phyloP scores from a whole-genome alignment of 2,888 invertebrate genomes.

The Eulithis prunata region DNA sequence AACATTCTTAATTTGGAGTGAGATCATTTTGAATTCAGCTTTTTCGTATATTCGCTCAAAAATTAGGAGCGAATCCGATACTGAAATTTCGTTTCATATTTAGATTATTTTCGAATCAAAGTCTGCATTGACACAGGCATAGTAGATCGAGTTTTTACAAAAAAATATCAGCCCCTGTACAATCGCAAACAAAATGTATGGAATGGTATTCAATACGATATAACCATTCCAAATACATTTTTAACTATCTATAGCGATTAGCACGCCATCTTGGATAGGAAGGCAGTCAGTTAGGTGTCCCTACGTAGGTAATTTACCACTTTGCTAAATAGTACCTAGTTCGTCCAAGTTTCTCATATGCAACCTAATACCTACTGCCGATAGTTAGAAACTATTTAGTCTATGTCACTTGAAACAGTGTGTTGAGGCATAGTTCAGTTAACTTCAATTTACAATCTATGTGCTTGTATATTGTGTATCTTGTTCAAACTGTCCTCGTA shows the following conservation, averaged over 20 bases:
- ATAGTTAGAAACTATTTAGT: constrained; percentile 5
- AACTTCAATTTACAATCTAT: constrained; percentile 12
- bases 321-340: neutral
- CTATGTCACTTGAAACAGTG: constrained; percentile 4
- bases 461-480: constrained; percentile 4
- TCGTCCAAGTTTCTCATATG: neutral
- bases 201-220: too few species aligned
- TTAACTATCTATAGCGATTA: too few species aligned
- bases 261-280: too few species aligned
- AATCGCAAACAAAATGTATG: too few species aligned
- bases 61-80: constrained; percentile 3
- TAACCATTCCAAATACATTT: too few species aligned
- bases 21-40: constrained; percentile 12
- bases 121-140: too few species aligned
- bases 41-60: constrained; percentile 3
- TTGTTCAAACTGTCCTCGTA: constrained; percentile 9
- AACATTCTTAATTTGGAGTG: constrained; percentile 20
- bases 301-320: neutral
- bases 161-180: too few species aligned
- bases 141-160: too few species aligned
- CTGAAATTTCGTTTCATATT: neutral
- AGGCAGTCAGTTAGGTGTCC: too few species aligned
- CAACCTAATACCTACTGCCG: constrained; percentile 8
- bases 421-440: constrained; percentile 10
- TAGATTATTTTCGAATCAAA: neutral